phyloP scores from a whole-genome alignment of 2,888 invertebrate species.

The Pristionchus fissidentatus region DNA sequence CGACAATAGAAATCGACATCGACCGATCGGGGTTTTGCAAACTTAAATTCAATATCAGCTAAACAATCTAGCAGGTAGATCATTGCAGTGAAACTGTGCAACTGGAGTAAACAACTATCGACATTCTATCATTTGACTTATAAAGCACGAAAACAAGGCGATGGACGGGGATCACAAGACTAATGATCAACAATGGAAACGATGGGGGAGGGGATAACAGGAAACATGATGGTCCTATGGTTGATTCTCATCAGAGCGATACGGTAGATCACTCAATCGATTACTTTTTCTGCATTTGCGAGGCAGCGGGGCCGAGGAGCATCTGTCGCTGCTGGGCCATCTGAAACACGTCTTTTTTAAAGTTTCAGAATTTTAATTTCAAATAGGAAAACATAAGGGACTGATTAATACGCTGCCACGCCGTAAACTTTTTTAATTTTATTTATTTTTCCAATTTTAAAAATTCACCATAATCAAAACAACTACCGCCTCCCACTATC shows the following conservation, averaged over 20 bases:
- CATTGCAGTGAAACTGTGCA: slow-evolving; percentile 7
- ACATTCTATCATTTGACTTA: background rate
- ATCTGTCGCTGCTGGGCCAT: slow-evolving; percentile 72
- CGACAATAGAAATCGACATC: background rate
- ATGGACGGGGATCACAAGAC: background rate
- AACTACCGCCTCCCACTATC: no score
- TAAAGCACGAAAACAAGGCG: background rate
- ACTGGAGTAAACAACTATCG: background rate
- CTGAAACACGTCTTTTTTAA: slow-evolving; percentile 38
- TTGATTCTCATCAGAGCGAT: background rate
- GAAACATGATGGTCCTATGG: background rate
- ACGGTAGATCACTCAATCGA: slow-evolving; percentile 36
- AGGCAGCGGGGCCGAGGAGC: slow-evolving; percentile 73
- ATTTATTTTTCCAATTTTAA: no score
- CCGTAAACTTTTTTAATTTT: no score
- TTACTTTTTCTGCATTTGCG: slow-evolving; percentile 49
- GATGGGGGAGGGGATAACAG: slow-evolving; percentile 15
- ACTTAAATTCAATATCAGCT: background rate
- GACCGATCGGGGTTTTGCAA: slow-evolving; percentile 28
- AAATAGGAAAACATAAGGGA: background rate
- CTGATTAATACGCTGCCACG: no score
- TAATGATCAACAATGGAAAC: background rate
- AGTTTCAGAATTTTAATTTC: background rate
- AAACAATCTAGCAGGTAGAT: no score
- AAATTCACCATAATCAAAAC: no score